Conservation (phyloP, 1,140 invertebrate species). For the Vanessa tameamea region DNA sequence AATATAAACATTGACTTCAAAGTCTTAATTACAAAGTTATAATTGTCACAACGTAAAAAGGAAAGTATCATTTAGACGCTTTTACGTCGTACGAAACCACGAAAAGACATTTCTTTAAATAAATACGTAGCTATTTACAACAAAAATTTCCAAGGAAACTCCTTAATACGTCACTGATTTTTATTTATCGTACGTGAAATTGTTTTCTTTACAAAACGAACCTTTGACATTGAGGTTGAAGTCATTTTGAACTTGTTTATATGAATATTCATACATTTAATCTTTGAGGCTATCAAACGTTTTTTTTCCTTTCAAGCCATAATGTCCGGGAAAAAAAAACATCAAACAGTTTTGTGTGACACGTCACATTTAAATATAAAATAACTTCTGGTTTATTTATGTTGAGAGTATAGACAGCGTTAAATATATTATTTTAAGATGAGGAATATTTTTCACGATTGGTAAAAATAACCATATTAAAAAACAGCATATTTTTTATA, state of each 20-base stretch:
- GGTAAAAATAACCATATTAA: no score
- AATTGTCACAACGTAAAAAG: constrained; percentile 11
- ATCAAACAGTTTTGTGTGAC: not conserved
- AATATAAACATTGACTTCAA: constrained; percentile 5
- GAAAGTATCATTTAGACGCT: not conserved
- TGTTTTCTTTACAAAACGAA: not conserved
- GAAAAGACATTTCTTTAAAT: constrained; percentile 10
- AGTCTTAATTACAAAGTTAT: constrained; percentile 9
- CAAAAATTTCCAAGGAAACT: not conserved
- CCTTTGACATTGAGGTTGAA: not conserved
- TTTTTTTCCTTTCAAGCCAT: not conserved
- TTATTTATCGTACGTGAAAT: not conserved
- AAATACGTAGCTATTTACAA: not conserved
- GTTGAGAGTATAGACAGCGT: no score
- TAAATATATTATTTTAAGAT: no score
- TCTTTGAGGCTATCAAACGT: constrained; percentile 11
- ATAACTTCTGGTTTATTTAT: no score
- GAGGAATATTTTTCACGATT: no score
- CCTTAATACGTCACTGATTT: not conserved
- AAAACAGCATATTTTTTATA: no score
- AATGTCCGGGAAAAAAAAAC: not conserved
- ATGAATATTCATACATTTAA: constrained; percentile 24
- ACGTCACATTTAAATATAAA: not conserved
- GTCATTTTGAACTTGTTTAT: constrained; percentile 6
- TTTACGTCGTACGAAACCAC: not conserved